A percentile compares a stretch with the other conserved stretches of the same genome.
Evolutionary conservation across 2,888 invertebrate genomes (phyloP).

Genomic region (Clunio marinus): DNA sequence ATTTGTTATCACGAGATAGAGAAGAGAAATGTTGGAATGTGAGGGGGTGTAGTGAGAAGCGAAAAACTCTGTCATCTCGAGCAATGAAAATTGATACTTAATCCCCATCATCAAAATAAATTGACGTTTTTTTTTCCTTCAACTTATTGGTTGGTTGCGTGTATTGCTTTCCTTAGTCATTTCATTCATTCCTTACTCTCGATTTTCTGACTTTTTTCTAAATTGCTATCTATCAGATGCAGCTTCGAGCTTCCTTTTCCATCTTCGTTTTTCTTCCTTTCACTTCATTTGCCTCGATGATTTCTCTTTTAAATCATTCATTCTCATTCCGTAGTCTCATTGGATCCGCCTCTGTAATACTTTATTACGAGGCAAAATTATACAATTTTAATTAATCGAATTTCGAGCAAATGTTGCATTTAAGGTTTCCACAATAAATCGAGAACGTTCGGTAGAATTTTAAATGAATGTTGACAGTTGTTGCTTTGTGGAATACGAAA

Average conservation of each 20-base stretch:
- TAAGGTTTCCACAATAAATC: neutral
- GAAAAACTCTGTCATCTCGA: constrained; percentile 6
- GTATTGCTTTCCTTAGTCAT: neutral
- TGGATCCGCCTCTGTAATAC: neutral
- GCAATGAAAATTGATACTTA: constrained; percentile 37
- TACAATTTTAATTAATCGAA: constrained; percentile 23
- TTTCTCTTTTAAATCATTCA: too few relatives aligned
- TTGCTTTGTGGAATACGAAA: neutral
- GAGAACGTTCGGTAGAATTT: neutral
- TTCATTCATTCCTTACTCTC: neutral
- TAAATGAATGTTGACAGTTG: constrained; percentile 6
- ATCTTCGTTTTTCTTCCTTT: too few relatives aligned
- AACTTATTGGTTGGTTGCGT: constrained; percentile 3
- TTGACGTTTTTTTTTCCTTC: constrained; percentile 27
- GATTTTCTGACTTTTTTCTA: neutral
- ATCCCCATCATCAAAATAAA: constrained; percentile 38
- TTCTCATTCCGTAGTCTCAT: too few relatives aligned
- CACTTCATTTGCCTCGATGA: too few relatives aligned
- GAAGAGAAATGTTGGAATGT: neutral
- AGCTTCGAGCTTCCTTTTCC: neutral
- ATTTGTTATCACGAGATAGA: too few relatives aligned
- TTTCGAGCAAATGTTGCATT: constrained; percentile 2
- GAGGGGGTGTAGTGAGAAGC: too few relatives aligned
- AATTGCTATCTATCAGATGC: constrained; percentile 24
- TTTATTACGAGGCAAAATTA: too few relatives aligned